Base-by-base conservation (phyloP, 2,113 vertebrate genomes). In the Lucifuga dentata region DNA sequence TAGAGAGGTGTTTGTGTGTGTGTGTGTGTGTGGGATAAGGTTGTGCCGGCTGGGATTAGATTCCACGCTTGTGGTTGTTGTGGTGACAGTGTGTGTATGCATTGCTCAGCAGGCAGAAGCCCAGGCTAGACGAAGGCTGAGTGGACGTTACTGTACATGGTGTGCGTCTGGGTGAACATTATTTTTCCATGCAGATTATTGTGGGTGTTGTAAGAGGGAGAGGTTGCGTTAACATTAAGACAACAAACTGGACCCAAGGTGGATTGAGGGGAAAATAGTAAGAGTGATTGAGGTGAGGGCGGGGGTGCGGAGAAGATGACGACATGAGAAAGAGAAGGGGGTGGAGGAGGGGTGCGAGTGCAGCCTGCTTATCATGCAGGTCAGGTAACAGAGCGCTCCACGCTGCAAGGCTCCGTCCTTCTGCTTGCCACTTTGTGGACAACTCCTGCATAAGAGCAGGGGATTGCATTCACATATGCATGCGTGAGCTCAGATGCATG, bases 351-450 rank as follows among this genome's bases (percentile, higher is more conserved):
- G 76, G 82, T 57, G 75, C 15, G 50, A 75, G 86, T 56, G 76
- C 78, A 73, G 79, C 38, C 90, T 89, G 84, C 79, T 93, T 92
- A 90, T 86, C 88, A 93, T 94, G 92, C 91, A 35, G 90, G 87
- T 92, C 92, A 92, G 90, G 91, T 88, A 86, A 86, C 26, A 60
- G 83, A 67, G 80, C 38, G 44, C 84, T 88, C 53, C 52, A 40
- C 78, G 83, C 70, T 78, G 63, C 5, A 59, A 78, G 81, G 73
- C 84, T 83, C 65, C 70, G 26, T 88, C 81, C 69, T 85, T 79
- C 81, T 69, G 55, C 40, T 3, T 51, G 50, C 70, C 50, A 66
- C 65, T 62, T 62, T 63, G 81, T 61, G 57, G 59, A 43, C 66
- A 76, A 53, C 55, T 69, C 23, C 32, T 56, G 55, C 57, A 58